A percentile compares a stretch with the other conserved stretches of the same genome.
Evolutionary conservation across 2,113 vertebrate genomes (phyloP).

Genomic region (Prunella himalayana): DNA sequence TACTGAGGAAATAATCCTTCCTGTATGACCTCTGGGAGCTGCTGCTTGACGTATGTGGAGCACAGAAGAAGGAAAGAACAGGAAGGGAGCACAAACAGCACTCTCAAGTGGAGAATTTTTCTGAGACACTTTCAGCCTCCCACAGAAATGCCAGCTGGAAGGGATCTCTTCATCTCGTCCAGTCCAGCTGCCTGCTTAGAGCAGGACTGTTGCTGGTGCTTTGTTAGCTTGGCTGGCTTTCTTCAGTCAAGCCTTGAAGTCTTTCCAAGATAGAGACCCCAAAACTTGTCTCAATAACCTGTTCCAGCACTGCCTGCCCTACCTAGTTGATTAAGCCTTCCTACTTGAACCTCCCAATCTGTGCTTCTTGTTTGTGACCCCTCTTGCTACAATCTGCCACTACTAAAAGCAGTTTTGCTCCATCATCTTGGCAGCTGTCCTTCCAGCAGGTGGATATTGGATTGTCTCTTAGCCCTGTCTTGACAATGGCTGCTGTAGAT

Average conservation of each 20-base stretch:
- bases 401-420: not conserved
- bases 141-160: not conserved
- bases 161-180: not conserved
- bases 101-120: not conserved
- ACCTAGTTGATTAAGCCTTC: not conserved
- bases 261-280: not conserved
- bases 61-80: not conserved
- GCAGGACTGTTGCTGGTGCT: not conserved
- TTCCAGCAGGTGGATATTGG: not conserved
- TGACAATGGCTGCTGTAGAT: not conserved
- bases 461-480: not conserved
- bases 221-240: not conserved
- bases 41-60: not conserved
- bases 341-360: not conserved
- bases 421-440: not conserved
- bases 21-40: constrained; percentile 11
- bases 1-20: constrained; percentile 14
- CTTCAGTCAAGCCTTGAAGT: not conserved
- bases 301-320: not conserved
- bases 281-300: not conserved
- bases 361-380: not conserved
- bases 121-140: not conserved
- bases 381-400: not conserved
- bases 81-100: not conserved
- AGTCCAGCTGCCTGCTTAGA: not conserved